Base-by-base conservation (phyloP, 2,797 vertebrate genomes). In the Pipistrellus pygmaeus region DNA sequence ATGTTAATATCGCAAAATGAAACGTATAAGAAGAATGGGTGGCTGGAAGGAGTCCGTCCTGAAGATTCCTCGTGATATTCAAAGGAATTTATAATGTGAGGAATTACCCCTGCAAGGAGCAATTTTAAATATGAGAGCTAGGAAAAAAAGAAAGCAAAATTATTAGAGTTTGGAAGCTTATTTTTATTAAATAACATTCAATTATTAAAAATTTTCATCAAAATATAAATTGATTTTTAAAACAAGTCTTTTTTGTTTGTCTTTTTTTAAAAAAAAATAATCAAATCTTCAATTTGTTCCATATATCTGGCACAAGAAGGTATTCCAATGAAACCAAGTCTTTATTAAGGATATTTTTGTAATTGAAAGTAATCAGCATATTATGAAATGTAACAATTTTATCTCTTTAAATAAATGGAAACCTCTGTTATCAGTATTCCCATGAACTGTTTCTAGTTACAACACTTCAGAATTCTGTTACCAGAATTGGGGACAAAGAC, bases 321-420 rank as follows among this genome's bases (percentile, higher is more conserved):
- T 76, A 20, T 51, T 32, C 30, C 30, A 46, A 32, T 76, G 32
- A 72, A 86, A 32, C 51, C 2, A 87, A 46, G 35, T 62, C 44
- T 72, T 86, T 66, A 57, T 30, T 38, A 69, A 86, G 71, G 41
- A 57, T 69, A 89, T 84, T 71, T 92, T 13, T 60, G 2, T 75
- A 85, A 62, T 64, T 85, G 20, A 88, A 41, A 80, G 46, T 57
- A 76, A 51, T n/a, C 32, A 88, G 6, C 18, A 62, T 85, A 72
- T 90, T 66, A 85, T 66, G 32, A 85, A 41, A 71, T 85, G 5
- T 86, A 91, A 51, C 23, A 83, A 4, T 81, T 10, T 92, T 32
- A 72, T 75, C 23, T 88, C 25, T 89, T 78, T 73, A 78, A 89
- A 89, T 80, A 55, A 48, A 71, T 92, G 90, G 41, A 86, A 80